Evolutionary conservation across 1,140 invertebrate genomes (phyloP).

Genomic region (Yoshiicerus persimilis): DNA sequence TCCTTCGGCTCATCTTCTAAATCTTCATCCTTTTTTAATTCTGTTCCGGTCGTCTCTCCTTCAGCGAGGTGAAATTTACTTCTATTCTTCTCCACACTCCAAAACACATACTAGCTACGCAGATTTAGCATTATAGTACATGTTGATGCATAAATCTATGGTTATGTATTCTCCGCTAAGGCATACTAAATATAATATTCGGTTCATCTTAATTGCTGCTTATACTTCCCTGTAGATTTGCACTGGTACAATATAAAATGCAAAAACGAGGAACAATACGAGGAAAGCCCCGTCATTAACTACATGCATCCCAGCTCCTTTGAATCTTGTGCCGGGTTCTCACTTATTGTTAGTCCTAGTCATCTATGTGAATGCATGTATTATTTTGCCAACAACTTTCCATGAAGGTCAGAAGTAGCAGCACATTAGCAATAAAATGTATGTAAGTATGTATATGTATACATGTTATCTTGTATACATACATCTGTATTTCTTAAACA

Average conservation of each 20-base stretch:
- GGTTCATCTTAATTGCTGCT: no score
- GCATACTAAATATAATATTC: no score
- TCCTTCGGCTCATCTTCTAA: not conserved
- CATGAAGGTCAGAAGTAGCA: slow-evolving; percentile 21
- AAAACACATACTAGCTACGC: not conserved
- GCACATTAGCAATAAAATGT: not conserved
- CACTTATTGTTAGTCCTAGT: not conserved
- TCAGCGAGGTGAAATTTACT: not conserved
- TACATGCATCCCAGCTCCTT: not conserved
- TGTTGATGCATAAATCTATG: not conserved
- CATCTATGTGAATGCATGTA: not conserved
- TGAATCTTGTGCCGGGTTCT: not conserved
- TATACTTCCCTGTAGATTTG: not conserved
- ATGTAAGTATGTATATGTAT: not conserved
- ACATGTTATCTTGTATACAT: not conserved
- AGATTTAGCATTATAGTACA: not conserved
- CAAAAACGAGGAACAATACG: not conserved
- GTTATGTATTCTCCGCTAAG: no score
- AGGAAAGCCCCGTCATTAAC: not conserved
- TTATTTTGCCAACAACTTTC: slow-evolving; percentile 10
- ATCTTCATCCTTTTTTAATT: slow-evolving; percentile 19
- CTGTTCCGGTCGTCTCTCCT: not conserved
- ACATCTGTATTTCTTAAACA: not conserved
- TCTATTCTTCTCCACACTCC: not conserved
- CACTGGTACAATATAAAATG: not conserved